Evolutionary conservation across 37 sponge, comb jelly and placozoan genomes (phyloP).

Genomic region (Beroe forskalii): DNA sequence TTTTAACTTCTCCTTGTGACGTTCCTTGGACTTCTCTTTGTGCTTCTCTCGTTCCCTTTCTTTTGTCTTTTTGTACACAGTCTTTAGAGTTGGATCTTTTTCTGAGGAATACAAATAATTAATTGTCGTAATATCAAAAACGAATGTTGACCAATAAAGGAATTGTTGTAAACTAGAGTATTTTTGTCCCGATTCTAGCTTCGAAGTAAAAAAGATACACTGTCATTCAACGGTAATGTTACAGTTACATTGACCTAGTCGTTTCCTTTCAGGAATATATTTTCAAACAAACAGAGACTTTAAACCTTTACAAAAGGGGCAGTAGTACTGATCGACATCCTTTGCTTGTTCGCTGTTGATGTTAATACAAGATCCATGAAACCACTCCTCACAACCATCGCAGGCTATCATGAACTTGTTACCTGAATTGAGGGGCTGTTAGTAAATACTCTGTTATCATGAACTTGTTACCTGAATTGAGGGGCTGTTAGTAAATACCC

Average conservation of each 20-base stretch:
- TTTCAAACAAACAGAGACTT: background rate
- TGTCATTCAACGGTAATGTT: no score
- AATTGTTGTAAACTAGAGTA: no score
- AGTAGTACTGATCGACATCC: conserved; percentile 29
- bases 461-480: conserved; percentile 61
- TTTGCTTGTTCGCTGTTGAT: conserved; percentile 53
- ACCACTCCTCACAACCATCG: conserved; percentile 60
- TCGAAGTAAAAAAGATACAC: no score
- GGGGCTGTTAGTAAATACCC: no score
- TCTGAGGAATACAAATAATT: background rate
- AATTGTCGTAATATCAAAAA: background rate
- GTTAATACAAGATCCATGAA: conserved; percentile 42
- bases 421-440: no score
- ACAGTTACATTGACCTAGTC: no score
- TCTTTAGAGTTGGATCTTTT: conserved; percentile 42
- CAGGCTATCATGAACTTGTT: conserved; percentile 64
- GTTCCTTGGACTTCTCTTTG: background rate
- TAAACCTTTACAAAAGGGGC: conserved; percentile 55
- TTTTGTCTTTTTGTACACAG: conserved; percentile 9
- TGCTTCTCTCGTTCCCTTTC: background rate
- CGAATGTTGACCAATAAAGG: background rate
- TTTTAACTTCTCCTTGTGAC: conserved; percentile 58
- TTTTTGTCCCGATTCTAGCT: no score
- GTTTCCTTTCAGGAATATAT: no score
- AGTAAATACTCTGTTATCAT: no score